Percentiles rank a stretch among this genome's conserved stretches.
phyloP scores from a whole-genome alignment of 2,113 vertebrate species.

The Holacanthus passer region DNA sequence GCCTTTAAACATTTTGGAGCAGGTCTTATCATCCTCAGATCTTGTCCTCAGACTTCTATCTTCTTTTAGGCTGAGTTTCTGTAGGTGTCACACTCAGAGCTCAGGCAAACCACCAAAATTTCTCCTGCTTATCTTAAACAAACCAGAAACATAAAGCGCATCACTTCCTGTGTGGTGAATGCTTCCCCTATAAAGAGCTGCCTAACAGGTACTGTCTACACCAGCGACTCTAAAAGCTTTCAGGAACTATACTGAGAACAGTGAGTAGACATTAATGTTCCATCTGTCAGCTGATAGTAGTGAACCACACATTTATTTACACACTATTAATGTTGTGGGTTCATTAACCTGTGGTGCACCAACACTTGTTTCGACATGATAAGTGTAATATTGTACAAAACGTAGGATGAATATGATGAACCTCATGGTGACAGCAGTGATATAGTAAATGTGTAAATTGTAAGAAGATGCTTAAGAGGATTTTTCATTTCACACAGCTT shows the following conservation, averaged over 20 bases:
- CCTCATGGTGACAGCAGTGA: not conserved
- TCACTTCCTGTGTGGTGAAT: not conserved
- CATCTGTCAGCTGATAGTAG: not conserved
- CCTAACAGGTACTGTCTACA: not conserved
- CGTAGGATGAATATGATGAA: not conserved
- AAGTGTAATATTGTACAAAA: not conserved
- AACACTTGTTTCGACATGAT: not conserved
- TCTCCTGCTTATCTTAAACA: not conserved
- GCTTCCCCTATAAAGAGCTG: not conserved
- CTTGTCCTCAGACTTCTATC: not conserved
- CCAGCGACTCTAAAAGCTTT: not conserved
- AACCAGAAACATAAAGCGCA: not conserved
- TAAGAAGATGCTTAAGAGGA: not conserved
- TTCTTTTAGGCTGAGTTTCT: not conserved
- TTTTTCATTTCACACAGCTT: not conserved
- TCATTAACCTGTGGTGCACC: not conserved
- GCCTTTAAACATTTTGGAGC: not conserved
- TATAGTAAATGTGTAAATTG: not conserved
- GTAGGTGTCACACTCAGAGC: not conserved
- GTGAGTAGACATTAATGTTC: not conserved
- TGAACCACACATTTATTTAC: conserved; percentile 22
- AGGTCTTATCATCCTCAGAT: not conserved
- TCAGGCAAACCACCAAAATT: not conserved
- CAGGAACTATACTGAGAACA: not conserved
- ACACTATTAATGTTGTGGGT: not conserved